These are phyloP conservation scores for Criorhina ranunculi DNA, from an alignment of 2,888 invertebrate species.

Conservation along the genomic window DNA sequence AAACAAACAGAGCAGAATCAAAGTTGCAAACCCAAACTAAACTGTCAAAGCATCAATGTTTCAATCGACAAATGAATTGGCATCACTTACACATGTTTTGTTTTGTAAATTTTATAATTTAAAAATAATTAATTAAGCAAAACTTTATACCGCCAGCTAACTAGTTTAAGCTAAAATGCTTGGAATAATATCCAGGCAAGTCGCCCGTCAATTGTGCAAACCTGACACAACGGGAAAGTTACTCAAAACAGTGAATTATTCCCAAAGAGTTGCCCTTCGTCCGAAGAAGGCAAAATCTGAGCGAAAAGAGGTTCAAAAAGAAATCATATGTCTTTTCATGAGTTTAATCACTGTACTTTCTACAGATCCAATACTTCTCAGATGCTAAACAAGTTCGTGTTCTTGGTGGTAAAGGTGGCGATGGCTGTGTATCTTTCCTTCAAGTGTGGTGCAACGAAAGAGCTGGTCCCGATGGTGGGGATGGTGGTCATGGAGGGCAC, in stretches of 20 bases:
- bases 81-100: neutral
- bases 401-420: conserved; percentile 95
- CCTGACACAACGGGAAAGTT: conserved; percentile 37
- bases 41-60: too few species aligned
- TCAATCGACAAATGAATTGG: neutral
- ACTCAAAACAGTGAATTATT: conserved; percentile 32
- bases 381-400: conserved; percentile 89
- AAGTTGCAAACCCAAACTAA: neutral
- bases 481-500: conserved; percentile 98
- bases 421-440: conserved; percentile 95
- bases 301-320: conserved; percentile 82
- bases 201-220: conserved; percentile 38
- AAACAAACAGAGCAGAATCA: neutral
- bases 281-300: conserved; percentile 85
- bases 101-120: neutral
- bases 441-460: conserved; percentile 92
- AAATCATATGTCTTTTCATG: neutral
- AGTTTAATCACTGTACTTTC: neutral
- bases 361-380: conserved; percentile 87
- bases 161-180: conserved; percentile 46
- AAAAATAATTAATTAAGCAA: neutral
- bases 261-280: conserved; percentile 82
- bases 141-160: neutral
- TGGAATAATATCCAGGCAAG: conserved; percentile 26
- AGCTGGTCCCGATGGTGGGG: conserved; percentile 97